Evolutionary conservation across 1,140 invertebrate genomes (phyloP), one percentile per base, ranked within the genome.

Genomic region (Dreissena polymorpha): DNA sequence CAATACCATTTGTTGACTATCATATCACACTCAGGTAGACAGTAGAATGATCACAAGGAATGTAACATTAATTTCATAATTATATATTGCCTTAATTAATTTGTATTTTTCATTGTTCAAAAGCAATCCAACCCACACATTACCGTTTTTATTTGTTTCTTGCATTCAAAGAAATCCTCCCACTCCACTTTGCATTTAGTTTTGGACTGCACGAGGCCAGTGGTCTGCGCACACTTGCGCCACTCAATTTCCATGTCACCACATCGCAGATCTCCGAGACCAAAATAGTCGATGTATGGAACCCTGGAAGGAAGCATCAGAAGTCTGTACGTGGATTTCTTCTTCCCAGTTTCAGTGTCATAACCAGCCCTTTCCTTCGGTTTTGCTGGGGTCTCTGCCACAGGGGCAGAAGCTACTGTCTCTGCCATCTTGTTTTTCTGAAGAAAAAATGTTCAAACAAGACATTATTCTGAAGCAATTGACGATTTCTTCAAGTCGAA

Each of bases 161-260:
- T 23, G 67, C 83, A 85, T 65, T 85, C 83, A 49, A 69, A 49
- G 21, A 63, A 76, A 67, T 85, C 83, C 16, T 85, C 83, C 63
- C 75, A 81, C 12, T 57, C 18, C 3, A 23, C 29, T 27, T 75
- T 51, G 27, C 83, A 85, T 21, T 65, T 76, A n/a, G 68, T 27
- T 71, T 39, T 51, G 75, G 71, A 70, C 51, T 75, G n/a, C 13
- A n/a, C 14, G 14, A 85, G 23, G 0, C 83, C 83, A 64, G 74
- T 72, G 57, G 57, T 51, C 23, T 79, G 57, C 1, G 83, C 83
- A 85, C 83, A 85, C n/a, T 74, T 73, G 8, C 57, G 65, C 29
- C 63, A 85, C 10, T 80, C 77, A 16, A 65, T 27, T 57, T 85
- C 83, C 13, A 76, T 25, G 25, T 29, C 21, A 29, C 13, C 25